Evolutionary conservation across 2,113 vertebrate genomes (phyloP).

Genomic region (Sterna hirundo): DNA sequence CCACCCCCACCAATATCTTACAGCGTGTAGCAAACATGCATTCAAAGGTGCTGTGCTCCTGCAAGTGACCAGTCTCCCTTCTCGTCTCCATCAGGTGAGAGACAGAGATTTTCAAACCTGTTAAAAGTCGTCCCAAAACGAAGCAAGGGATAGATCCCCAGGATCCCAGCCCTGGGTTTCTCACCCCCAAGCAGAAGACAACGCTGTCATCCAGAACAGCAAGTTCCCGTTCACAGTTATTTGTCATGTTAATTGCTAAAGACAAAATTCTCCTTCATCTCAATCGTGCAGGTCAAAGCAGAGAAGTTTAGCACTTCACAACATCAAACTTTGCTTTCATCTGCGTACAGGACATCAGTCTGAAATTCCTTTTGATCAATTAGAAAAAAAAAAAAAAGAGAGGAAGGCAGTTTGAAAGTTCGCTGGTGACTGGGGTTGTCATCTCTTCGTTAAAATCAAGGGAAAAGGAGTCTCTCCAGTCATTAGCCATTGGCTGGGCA

Average conservation of each 20-base stretch:
- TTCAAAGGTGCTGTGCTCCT: neutral
- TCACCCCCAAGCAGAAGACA: conserved; percentile 24
- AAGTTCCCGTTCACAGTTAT: conserved; percentile 44
- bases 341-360: conserved; percentile 1
- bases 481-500: neutral
- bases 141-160: neutral
- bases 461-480: neutral
- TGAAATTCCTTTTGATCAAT: conserved; percentile 39
- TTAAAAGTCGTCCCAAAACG: neutral
- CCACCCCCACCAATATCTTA: neutral
- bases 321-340: conserved; percentile 47
- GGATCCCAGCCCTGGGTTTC: neutral
- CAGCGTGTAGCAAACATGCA: neutral
- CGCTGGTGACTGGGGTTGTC: neutral
- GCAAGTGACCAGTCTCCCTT: neutral
- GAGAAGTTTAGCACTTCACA: conserved; percentile 56
- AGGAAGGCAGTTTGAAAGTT: conserved; percentile 16
- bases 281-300: neutral
- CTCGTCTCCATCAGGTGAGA: neutral
- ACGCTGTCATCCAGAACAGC: conserved; percentile 20
- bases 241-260: conserved; percentile 54
- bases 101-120: neutral
- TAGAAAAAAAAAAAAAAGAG: neutral
- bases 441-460: conserved; percentile 44
- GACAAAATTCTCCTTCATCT: conserved; percentile 54